These are phyloP conservation scores for Calosoma granatense DNA, from an alignment of 1,140 invertebrate species.

Conservation along the genomic window DNA sequence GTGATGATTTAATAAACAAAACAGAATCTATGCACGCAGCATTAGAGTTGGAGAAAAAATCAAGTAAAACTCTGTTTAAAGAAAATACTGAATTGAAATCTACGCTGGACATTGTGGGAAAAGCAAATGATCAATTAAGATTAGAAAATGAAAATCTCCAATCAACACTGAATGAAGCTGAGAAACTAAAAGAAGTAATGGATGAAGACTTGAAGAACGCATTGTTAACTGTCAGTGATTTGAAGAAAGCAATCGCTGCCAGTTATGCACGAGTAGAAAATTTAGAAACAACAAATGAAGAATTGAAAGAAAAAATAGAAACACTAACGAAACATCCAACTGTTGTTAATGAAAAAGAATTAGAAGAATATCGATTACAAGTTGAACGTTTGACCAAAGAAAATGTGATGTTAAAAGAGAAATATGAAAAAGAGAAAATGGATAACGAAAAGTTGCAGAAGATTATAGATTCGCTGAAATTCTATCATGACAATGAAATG, in stretches of 20 bases:
- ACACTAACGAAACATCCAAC: neutral
- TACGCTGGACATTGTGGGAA: neutral
- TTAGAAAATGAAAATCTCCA: neutral
- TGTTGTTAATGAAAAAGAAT: neutral
- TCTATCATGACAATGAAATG: constrained; percentile 1
- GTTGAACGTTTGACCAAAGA: neutral
- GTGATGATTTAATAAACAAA: neutral
- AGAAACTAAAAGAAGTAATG: neutral
- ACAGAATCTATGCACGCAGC: neutral
- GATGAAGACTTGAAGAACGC: neutral
- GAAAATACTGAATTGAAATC: neutral
- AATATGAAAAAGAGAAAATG: neutral
- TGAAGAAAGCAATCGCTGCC: neutral
- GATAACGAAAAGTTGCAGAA: neutral
- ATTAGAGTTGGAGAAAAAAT: neutral
- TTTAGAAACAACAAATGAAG: neutral
- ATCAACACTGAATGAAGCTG: neutral
- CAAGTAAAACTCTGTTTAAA: neutral
- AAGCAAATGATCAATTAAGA: neutral
- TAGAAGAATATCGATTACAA: neutral
- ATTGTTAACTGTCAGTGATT: neutral
- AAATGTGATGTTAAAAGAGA: neutral
- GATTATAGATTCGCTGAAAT: neutral
- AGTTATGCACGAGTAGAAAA: neutral
- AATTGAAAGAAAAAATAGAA: neutral